These are phyloP conservation scores for Nipponia nippon DNA, from an alignment of 2,113 vertebrate genomes.

Conservation along the genomic window DNA sequence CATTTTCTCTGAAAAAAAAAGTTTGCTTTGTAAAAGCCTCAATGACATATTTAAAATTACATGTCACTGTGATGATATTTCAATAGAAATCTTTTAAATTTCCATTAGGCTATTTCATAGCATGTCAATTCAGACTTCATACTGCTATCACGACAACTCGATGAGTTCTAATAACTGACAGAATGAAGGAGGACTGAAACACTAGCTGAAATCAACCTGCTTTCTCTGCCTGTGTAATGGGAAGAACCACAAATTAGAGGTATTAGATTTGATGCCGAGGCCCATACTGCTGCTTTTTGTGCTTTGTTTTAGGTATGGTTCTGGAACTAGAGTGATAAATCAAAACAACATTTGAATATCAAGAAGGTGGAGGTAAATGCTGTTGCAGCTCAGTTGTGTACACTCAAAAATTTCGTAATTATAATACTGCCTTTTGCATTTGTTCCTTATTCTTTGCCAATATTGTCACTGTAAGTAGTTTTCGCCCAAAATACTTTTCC, in stretches of 20 bases:
- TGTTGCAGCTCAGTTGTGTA: not conserved
- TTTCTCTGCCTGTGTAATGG: not conserved
- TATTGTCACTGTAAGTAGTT: rapidly evolving
- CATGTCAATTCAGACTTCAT: not conserved
- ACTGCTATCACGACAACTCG: not conserved
- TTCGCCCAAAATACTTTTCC: not conserved
- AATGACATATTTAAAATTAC: conserved; percentile 52
- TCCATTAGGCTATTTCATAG: conserved; percentile 25
- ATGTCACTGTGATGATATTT: conserved; percentile 27
- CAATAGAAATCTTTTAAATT: not conserved
- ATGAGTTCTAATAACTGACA: not conserved
- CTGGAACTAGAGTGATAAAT: not conserved
- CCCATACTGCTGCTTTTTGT: not conserved
- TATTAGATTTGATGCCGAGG: not conserved
- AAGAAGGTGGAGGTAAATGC: not conserved
- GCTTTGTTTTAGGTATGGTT: not conserved
- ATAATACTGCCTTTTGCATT: not conserved
- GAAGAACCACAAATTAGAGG: not conserved
- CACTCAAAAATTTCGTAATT: not conserved
- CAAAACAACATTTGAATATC: not conserved
- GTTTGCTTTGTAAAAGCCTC: conserved; percentile 15
- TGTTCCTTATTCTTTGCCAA: not conserved
- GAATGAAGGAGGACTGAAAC: not conserved
- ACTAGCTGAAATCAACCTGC: not conserved
- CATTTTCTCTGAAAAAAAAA: not conserved